These are phyloP conservation scores for Varanus komodoensis DNA, from an alignment of 2,113 vertebrate genomes.

Conservation along the genomic window DNA sequence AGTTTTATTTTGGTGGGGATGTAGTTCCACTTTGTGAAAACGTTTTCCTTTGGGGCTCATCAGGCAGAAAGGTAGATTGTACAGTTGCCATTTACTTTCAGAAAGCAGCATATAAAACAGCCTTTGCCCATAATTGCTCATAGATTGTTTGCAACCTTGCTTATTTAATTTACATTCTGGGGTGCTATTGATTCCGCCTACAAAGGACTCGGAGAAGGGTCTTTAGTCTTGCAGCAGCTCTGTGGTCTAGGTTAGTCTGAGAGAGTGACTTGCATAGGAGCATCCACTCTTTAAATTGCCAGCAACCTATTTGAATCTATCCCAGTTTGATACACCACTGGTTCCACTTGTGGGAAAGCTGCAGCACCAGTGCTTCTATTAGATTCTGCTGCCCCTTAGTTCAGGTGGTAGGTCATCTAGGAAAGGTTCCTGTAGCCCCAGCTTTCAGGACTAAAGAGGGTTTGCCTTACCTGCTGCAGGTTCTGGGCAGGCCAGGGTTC, in stretches of 20 bases:
- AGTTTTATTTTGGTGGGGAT: too few relatives aligned
- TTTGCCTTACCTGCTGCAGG: conserved; percentile 76
- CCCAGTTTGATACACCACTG: too few relatives aligned
- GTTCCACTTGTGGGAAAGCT: not conserved
- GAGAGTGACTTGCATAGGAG: too few relatives aligned
- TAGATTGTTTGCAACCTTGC: not conserved
- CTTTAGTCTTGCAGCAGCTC: not conserved
- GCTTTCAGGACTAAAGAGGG: not conserved
- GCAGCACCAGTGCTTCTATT: not conserved
- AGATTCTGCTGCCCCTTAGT: too few relatives aligned
- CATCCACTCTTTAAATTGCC: not conserved
- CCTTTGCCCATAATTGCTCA: too few relatives aligned
- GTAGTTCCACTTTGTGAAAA: not conserved
- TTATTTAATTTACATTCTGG: not conserved
- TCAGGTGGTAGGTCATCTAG: not conserved
- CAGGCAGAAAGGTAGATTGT: not conserved
- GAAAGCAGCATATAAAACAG: not conserved
- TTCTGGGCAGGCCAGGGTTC: conserved; percentile 96
- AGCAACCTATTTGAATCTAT: not conserved
- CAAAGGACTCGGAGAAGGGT: too few relatives aligned
- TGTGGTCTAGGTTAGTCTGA: not conserved
- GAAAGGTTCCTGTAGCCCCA: not conserved
- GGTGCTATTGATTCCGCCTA: not conserved
- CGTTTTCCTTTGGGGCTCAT: not conserved
- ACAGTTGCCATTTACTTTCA: not conserved